Base-by-base conservation (phyloP, 2,113 vertebrate species). In the Marmota flaviventris region DNA sequence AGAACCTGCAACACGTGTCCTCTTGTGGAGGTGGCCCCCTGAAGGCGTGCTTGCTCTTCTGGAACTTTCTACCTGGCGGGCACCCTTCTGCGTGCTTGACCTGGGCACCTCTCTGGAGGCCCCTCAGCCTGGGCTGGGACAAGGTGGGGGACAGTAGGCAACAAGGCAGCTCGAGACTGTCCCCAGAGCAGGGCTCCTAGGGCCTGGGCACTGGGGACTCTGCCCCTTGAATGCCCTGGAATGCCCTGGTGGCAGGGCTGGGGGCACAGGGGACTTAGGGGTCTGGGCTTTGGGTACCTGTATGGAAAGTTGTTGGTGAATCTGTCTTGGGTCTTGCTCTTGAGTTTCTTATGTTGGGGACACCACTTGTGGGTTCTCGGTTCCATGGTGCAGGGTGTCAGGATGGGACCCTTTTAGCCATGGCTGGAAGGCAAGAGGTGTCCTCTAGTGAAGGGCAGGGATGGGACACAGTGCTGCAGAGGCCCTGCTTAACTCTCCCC, bases 291-390 rank as follows among this genome's bases (percentile, higher is more conserved):
- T 63, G 72, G 7, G 14, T 82, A 97, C 97, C 96, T 97, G 90
- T 89, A 97, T 0, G 97, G 94, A 48, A 94, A 91, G 25, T 77
- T 96, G 13, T 73, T 93, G 94, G 75, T 45, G 29, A 97, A 92
- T 29, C 29, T 89, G 93, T 96, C 94, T 67, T 83, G 87, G 13
- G 4, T 16, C 39, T 85, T 82, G 39, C 2, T 17, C 72, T 39
- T 88, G 1, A 13, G 29, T 67, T 93, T 90, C 86, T 67, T 78
- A 29, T 0, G 1, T 5, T 4, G 42, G 12, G 0, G 2, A 85
- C 20, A 1, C 20, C 85, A 89, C 87, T 63, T 95, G 10, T 6
- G 16, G 10, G 17, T 16, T 73, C 2, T 77, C 0, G 5, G 7
- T 18, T 73, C 75, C 96, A 97, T 97, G 39, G 8, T 0, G 34